phyloP scores from a whole-genome alignment of 2,888 invertebrate species.

The Trypoxylon attenuatum region DNA sequence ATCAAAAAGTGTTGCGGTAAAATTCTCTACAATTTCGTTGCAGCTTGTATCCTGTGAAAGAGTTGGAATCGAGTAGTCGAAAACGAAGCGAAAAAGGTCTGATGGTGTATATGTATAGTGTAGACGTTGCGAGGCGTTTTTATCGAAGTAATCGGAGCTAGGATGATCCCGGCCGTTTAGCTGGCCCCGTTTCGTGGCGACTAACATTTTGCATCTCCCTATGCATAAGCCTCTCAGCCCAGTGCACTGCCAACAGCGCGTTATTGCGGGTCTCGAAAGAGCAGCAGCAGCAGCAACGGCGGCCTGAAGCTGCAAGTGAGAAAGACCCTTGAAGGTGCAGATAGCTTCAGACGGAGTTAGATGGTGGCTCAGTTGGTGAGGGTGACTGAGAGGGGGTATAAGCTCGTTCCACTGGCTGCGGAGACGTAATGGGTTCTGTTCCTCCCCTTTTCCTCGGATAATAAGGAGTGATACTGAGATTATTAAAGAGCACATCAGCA shows the following conservation, averaged over 20 bases:
- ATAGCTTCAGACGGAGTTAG: background rate
- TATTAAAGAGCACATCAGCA: constrained; percentile 57
- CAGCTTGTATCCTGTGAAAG: background rate
- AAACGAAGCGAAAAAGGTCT: background rate
- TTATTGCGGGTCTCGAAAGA: constrained; percentile 32
- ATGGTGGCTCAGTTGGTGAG: background rate
- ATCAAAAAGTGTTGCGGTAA: constrained; percentile 6
- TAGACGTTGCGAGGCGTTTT: constrained; percentile 14
- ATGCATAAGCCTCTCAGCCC: constrained; percentile 55
- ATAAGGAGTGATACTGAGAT: constrained; percentile 62
- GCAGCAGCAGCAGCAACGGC: constrained; percentile 12
- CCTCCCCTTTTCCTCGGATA: constrained; percentile 52
- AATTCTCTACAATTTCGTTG: background rate
- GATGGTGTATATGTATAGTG: no score
- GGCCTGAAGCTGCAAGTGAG: no score
- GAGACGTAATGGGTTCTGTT: constrained; percentile 58
- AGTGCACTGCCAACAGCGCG: constrained; percentile 26
- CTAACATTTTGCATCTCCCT: constrained; percentile 46
- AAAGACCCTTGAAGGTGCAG: no score
- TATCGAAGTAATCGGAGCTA: constrained; percentile 25
- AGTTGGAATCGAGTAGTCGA: background rate
- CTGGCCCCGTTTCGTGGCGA: constrained; percentile 24
- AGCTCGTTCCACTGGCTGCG: constrained; percentile 48
- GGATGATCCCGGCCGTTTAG: constrained; percentile 34
- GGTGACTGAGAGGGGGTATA: constrained; percentile 19